These are phyloP conservation scores for Smutsia gigantea DNA, from an alignment of 2,797 vertebrate species.

Conservation along the genomic window DNA sequence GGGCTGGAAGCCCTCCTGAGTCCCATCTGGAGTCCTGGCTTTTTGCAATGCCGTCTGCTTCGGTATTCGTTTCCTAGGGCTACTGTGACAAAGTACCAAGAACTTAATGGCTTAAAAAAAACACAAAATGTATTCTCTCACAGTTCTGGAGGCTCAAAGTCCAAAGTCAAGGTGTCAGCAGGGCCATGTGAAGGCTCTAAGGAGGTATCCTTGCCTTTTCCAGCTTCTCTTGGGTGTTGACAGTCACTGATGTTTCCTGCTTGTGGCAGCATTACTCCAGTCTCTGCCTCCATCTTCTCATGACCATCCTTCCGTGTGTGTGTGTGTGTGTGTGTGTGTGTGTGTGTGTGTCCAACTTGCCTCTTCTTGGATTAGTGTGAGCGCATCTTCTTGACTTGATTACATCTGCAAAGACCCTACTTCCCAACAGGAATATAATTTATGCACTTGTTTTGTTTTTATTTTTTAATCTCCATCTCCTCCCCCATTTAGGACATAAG, in stretches of 20 bases:
- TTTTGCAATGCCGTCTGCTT: background rate
- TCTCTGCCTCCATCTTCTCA: background rate
- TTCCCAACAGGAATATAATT: background rate
- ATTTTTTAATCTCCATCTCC: background rate
- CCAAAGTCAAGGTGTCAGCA: background rate
- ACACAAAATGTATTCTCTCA: background rate
- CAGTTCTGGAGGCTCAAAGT: background rate
- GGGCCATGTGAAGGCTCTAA: background rate
- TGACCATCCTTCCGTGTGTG: background rate
- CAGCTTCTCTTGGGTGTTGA: background rate
- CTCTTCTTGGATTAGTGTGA: too few species aligned
- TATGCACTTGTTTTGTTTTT: background rate
- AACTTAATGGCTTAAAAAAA: background rate
- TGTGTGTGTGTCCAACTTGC: background rate
- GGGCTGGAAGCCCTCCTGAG: too few species aligned
- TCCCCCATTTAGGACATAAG: background rate
- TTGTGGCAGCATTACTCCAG: background rate
- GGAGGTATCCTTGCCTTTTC: background rate
- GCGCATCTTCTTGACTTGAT: background rate
- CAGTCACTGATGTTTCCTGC: background rate
- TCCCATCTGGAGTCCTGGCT: background rate
- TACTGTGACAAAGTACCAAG: background rate
- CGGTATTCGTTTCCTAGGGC: background rate
- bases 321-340: background rate
- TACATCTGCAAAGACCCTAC: background rate